Percentiles rank a stretch among this genome's conserved stretches.
Conservation (phyloP, 2,888 invertebrate genomes). For the Hartigia nigra region DNA sequence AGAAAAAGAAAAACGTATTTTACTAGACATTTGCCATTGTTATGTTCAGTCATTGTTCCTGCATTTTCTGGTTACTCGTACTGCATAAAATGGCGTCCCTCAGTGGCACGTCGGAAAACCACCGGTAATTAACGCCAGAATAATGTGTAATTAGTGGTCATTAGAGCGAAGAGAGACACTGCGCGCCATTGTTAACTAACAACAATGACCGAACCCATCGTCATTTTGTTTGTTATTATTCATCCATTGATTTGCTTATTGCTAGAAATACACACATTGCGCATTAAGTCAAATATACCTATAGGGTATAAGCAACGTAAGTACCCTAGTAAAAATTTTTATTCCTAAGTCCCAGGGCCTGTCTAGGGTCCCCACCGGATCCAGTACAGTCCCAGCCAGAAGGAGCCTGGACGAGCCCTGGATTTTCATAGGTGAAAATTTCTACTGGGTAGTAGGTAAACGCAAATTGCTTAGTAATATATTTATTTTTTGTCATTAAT, state of each 20-base stretch:
- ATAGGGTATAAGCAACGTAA: background rate
- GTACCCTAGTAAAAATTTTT: background rate
- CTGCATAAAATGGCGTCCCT: background rate
- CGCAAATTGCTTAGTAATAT: background rate
- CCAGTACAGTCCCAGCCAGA: too few species aligned
- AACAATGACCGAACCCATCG: background rate
- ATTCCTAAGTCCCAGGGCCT: background rate
- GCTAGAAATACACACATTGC: background rate
- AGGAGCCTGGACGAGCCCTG: too few species aligned
- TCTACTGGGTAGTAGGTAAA: background rate
- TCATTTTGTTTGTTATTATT: background rate
- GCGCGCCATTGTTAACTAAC: constrained; percentile 19
- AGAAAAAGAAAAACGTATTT: too few species aligned
- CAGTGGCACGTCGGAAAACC: background rate
- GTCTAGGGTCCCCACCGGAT: background rate
- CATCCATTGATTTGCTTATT: background rate
- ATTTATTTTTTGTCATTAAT: background rate
- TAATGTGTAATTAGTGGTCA: constrained; percentile 37
- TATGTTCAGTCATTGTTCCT: background rate
- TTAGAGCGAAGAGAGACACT: constrained; percentile 27
- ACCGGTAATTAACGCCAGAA: constrained; percentile 36
- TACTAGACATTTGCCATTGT: background rate
- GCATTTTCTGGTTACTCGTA: background rate
- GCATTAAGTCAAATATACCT: background rate
- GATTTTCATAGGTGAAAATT: background rate